Base-by-base conservation (phyloP, 1,140 invertebrate genomes). In the Microplitis mediator region DNA sequence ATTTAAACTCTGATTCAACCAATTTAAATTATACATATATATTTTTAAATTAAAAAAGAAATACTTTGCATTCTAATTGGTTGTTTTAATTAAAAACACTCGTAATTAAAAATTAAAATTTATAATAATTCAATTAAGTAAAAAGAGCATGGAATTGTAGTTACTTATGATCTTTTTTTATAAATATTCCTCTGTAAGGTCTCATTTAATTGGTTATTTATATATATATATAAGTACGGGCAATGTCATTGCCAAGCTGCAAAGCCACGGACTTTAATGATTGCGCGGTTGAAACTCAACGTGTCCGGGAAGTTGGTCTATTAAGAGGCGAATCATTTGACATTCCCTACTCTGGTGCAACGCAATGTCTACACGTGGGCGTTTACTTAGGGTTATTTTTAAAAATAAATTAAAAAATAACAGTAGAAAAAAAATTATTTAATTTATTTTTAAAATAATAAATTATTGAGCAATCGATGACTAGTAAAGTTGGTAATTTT, bases 241-340 rank as follows among this genome's bases (percentile, higher is more conserved):
- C 81, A 85, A 85, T 85, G 82, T 85, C 84, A 84, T 84, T 85
- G 84, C 82, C 84, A 82, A 11, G 39, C 39, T 45, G 39, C 39
- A 45, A 45, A 45, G 79, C 16, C 54, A 45, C 45, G 63, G 67
- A 67, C 52, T 51, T 68, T 73, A 77, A 82, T 78, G 80, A 84
- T 83, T 83, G 78, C 74, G 69, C 78, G 76, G 63, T 50, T 80
- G 82, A 85, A 85, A 85, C 80, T 85, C 82, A 81, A 75, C 78
- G 80, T 85, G 82, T 85, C 84, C 84, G 84, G 84, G 84, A 84
- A 85, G 84, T 84, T 78, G 79, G 76, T 73, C 79, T 52, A 85
- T 85, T 85, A 85, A 77, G 61, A 69, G 72, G 62, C 67, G 58
- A 74, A 70, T 74, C 80, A 79, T 79, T 80, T 82, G 83, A 84